A percentile compares a stretch with the other conserved stretches of the same genome.
Evolutionary conservation across 2,113 vertebrate genomes (phyloP).

Genomic region (Poicephalus meyeri): DNA sequence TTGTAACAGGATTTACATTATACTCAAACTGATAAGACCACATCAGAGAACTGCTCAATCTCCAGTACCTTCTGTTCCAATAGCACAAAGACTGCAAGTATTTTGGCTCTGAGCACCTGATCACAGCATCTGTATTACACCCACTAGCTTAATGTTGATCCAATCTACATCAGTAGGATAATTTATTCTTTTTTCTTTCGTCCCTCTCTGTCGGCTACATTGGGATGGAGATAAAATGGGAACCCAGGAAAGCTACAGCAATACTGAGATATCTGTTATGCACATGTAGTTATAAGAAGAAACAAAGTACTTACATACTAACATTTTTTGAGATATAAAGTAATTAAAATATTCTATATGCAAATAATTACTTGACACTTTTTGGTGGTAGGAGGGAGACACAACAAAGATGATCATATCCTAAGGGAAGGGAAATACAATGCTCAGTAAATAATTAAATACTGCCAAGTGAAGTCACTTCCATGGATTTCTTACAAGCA

Average conservation of each 20-base stretch:
- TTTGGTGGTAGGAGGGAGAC: background rate
- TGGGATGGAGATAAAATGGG: background rate
- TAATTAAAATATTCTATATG: background rate
- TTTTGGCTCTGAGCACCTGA: slow-evolving; percentile 44
- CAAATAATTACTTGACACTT: background rate
- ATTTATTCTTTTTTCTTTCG: background rate
- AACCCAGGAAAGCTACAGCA: background rate
- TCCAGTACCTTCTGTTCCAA: slow-evolving; percentile 61
- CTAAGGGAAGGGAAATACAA: background rate
- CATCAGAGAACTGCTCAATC: slow-evolving; percentile 71
- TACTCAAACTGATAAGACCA: slow-evolving; percentile 75
- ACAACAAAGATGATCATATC: background rate
- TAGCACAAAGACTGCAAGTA: slow-evolving; percentile 9
- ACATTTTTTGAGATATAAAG: background rate
- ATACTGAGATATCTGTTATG: background rate
- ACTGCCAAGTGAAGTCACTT: slow-evolving; percentile 3
- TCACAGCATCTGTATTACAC: slow-evolving; percentile 61
- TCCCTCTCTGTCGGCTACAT: background rate
- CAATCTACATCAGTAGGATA: slow-evolving; percentile 13
- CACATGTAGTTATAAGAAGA: accelerated
- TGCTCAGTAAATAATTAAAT: slow-evolving; percentile 18
- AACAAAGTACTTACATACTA: background rate
- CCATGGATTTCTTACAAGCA: background rate
- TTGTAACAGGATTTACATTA: slow-evolving; percentile 79
- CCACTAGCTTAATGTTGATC: slow-evolving; percentile 4